Conservation (phyloP, 1,140 invertebrate genomes). For the Pristionchus pacificus region DNA sequence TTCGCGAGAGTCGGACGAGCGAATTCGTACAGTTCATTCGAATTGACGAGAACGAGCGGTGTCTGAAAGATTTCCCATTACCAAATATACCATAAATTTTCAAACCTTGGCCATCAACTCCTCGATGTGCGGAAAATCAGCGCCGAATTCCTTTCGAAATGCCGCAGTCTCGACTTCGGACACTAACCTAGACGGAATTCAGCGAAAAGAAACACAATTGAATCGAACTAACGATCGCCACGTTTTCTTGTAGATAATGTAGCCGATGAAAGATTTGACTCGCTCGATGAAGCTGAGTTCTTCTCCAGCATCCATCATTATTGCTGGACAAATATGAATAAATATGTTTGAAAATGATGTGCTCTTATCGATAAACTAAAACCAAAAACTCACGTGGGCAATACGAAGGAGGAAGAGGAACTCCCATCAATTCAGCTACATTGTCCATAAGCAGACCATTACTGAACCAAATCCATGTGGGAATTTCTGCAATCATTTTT, state of each 20-base stretch:
- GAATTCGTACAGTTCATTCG: constrained; percentile 27
- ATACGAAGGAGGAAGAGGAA: background rate
- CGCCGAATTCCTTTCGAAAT: constrained; percentile 27
- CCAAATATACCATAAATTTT: background rate
- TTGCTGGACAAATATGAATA: no score
- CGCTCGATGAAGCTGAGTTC: constrained; percentile 20
- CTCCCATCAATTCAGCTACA: background rate
- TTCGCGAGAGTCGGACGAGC: constrained; percentile 29
- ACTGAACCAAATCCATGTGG: constrained; percentile 22
- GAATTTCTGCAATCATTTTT: constrained; percentile 11
- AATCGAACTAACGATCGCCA: background rate
- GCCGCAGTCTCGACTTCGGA: constrained; percentile 11
- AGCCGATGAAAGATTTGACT: constrained; percentile 19
- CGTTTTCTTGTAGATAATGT: constrained; percentile 1
- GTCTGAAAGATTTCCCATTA: background rate
- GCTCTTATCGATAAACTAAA: no score
- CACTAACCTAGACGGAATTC: background rate
- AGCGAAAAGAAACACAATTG: background rate
- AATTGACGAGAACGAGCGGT: constrained; percentile 27
- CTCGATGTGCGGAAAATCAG: constrained; percentile 14
- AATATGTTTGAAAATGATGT: no score
- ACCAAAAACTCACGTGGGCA: no score
- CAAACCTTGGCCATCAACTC: background rate
- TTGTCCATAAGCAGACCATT: constrained; percentile 13
- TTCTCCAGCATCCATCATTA: constrained; percentile 19